A percentile compares a stretch with the other conserved stretches of the same genome.
Evolutionary conservation across 2,797 vertebrate genomes (phyloP).

Genomic region (Neosalanx taihuensis): DNA sequence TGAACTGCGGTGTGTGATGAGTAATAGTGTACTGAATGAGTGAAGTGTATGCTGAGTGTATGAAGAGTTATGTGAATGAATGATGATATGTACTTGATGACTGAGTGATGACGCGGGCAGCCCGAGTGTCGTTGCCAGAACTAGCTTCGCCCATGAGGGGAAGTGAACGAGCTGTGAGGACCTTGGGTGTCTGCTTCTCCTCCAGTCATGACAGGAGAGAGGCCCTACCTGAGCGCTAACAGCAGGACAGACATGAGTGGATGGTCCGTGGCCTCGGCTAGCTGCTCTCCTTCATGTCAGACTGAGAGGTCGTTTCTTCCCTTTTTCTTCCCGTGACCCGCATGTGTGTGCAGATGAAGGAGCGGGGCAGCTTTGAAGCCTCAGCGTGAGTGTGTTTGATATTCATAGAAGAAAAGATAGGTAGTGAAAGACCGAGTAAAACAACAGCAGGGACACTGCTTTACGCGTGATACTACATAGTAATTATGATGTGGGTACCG

Average conservation of each 20-base stretch:
- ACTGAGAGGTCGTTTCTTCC: slow-evolving; percentile 52
- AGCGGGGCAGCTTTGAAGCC: slow-evolving; percentile 68
- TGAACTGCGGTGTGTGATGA: too few species aligned
- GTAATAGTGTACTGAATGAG: too few species aligned
- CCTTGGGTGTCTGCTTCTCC: slow-evolving; percentile 8
- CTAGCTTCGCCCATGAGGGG: too few species aligned
- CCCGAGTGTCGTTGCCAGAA: too few species aligned
- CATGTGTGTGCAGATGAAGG: slow-evolving; percentile 60
- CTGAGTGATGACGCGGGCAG: too few species aligned
- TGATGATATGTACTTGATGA: too few species aligned
- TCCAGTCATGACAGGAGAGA: slow-evolving; percentile 23
- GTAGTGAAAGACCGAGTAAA: slow-evolving; percentile 67
- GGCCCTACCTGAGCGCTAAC: slow-evolving; percentile 49
- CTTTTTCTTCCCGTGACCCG: slow-evolving; percentile 32
- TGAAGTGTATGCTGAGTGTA: too few species aligned
- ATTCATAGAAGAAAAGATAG: slow-evolving; percentile 75
- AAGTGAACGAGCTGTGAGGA: slow-evolving; percentile 39
- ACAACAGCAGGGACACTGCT: slow-evolving; percentile 68
- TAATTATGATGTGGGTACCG: slow-evolving; percentile 76
- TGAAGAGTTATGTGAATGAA: too few species aligned
- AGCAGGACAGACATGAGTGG: slow-evolving; percentile 57
- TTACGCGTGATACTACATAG: slow-evolving; percentile 74
- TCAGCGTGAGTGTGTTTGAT: slow-evolving; percentile 78
- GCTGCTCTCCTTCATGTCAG: slow-evolving; percentile 65
- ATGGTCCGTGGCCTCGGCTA: slow-evolving; percentile 56